These are phyloP conservation scores for Hippocampus kuda DNA, from an alignment of 2,797 vertebrate species.

Conservation along the genomic window DNA sequence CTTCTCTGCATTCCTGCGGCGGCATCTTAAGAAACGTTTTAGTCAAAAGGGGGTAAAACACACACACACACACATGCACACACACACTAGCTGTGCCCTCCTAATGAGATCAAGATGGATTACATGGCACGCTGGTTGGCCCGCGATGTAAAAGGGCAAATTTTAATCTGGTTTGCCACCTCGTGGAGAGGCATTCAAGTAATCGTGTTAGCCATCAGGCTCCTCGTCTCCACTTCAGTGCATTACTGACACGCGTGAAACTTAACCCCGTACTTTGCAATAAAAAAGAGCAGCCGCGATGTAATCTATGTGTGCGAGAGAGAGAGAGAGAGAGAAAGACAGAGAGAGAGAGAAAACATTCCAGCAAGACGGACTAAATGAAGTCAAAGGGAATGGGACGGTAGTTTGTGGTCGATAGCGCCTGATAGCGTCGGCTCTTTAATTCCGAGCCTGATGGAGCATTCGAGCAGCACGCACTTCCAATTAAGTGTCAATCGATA, in stretches of 20 bases:
- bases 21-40: slow-evolving; percentile 56
- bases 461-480: not conserved
- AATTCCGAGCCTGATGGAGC: slow-evolving; percentile 1
- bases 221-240: slow-evolving; percentile 37
- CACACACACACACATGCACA: too few relatives aligned
- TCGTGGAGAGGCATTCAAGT: slow-evolving; percentile 50
- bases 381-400: slow-evolving; percentile 18
- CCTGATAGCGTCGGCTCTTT: not conserved
- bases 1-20: slow-evolving; percentile 56
- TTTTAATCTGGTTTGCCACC: slow-evolving; percentile 60
- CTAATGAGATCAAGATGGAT: slow-evolving; percentile 65
- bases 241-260: slow-evolving; percentile 59
- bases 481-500: not conserved
- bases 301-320: slow-evolving; percentile 3
- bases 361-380: not conserved
- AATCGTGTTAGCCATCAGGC: slow-evolving; percentile 53
- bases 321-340: not conserved
- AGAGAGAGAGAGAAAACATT: not conserved
- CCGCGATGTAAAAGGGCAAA: slow-evolving; percentile 47
- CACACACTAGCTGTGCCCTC: slow-evolving; percentile 23
- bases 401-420: not conserved
- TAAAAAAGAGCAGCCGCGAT: slow-evolving; percentile 19
- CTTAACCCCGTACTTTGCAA: slow-evolving; percentile 50
- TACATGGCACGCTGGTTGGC: slow-evolving; percentile 40
- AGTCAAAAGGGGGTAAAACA: slow-evolving; percentile 29